Conservation (phyloP, 2,888 invertebrate genomes). For the Phengaris arion region DNA sequence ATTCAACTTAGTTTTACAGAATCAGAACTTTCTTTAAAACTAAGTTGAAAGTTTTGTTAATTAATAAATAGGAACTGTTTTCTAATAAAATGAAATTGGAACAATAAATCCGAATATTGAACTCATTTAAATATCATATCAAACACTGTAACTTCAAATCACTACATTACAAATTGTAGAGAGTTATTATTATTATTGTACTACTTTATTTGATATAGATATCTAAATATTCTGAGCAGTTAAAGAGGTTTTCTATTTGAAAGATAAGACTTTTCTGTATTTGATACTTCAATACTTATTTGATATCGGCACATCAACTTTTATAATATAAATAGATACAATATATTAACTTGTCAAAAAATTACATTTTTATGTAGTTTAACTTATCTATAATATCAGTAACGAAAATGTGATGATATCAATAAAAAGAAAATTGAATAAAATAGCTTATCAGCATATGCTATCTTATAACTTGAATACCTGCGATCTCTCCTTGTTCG, state of each 20-base stretch:
- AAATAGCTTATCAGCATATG: neutral
- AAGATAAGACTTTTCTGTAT: no score
- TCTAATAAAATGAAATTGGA: neutral
- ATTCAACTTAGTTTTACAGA: neutral
- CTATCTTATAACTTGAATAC: conserved; percentile 49
- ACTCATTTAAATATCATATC: neutral
- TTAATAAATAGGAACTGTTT: neutral
- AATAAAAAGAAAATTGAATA: conserved; percentile 8
- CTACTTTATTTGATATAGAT: neutral
- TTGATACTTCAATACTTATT: neutral
- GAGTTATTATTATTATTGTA: neutral
- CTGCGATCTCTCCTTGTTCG: conserved; percentile 87
- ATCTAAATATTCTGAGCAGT: neutral
- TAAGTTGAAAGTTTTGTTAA: neutral
- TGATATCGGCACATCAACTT: neutral
- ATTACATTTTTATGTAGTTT: neutral
- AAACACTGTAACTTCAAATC: neutral
- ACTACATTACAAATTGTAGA: neutral
- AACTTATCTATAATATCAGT: no score
- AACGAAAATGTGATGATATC: conserved; percentile 30
- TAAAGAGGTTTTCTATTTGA: no score
- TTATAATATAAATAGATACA: neutral
- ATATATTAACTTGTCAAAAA: neutral
- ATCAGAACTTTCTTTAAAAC: no score
- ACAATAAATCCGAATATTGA: neutral